Evolutionary conservation across 2,888 invertebrate genomes (phyloP).

Genomic region (Ephialtes manifestator): DNA sequence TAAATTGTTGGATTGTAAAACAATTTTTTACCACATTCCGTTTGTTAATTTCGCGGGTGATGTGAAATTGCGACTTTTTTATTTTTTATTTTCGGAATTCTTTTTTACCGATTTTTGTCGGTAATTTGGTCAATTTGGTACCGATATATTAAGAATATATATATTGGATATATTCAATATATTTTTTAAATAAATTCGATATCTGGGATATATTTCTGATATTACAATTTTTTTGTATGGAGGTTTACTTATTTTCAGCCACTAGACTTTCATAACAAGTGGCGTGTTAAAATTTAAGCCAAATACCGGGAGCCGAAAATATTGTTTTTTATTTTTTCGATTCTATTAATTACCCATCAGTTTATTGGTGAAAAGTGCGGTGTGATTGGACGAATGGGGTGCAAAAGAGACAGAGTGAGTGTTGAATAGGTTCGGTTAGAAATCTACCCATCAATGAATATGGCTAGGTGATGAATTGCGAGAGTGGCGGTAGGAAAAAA

Average conservation of each 20-base stretch:
- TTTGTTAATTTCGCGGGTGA: too few species aligned
- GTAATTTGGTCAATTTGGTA: too few species aligned
- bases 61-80: too few species aligned
- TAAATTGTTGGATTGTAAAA: not conserved
- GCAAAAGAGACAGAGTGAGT: conserved; percentile 9
- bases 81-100: too few species aligned
- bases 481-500: not conserved
- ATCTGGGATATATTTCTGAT: not conserved
- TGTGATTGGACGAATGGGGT: conserved; percentile 20
- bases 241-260: not conserved
- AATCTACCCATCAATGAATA: conserved; percentile 7
- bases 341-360: not conserved
- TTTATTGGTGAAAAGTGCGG: not conserved
- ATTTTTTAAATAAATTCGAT: too few species aligned
- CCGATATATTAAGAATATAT: too few species aligned
- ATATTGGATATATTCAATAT: too few species aligned
- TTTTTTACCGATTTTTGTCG: too few species aligned
- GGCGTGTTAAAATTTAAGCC: not conserved
- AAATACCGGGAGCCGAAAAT: not conserved
- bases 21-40: not conserved
- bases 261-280: not conserved
- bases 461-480: not conserved
- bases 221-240: too few species aligned
- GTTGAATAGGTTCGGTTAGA: conserved; percentile 4
- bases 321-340: not conserved